Base-by-base conservation (phyloP, 2,113 vertebrate genomes). In the Paratilapia polleni region DNA sequence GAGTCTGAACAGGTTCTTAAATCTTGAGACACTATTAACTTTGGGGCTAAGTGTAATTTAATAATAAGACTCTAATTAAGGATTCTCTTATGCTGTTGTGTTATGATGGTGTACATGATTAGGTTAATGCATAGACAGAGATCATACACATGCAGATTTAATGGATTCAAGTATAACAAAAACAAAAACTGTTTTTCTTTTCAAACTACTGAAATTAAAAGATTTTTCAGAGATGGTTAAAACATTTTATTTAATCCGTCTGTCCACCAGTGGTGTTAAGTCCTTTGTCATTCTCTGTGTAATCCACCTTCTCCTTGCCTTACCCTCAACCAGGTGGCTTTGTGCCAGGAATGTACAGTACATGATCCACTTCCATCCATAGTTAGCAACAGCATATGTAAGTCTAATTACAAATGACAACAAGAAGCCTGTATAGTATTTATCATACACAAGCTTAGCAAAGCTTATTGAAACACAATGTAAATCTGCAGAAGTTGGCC, bases 231-330 rank as follows among this genome's bases (percentile, higher is more conserved):
- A 28, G 24, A 22, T 49, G 15, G 41, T 70, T 70, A 49, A 19
- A 49, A 70, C 58, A 60, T 60, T 56, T 49, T 1, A 52, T 77
- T 43, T n/a, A 57, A 60, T 86, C 57, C 26, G 22, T 58, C 31
- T 41, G 38, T 80, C 62, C 66, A 77, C 20, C 63, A 43, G 19
- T 59, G 36, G 6, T 58, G 81, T n/a, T n/a, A 59, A 34, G 4
- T 73, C 6, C 78, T 62, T 22, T 77, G 61, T 79, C 61, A 52
- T 63, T 36, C 76, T 57, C 57, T 78, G 66, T 80, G 63, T 93
- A 92, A 94, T 93, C 87, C 89, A 88, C 86, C 92, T 82, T 89
- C 61, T 74, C 57, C 81, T 81, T 52, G 26, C 26, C 36, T 36
- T 36, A 36, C 36, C 36, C 36, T 36, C 36, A 36, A 6, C 36